Evolutionary conservation across 1,140 invertebrate species (phyloP).

Genomic region (Meloidogyne exigua): DNA sequence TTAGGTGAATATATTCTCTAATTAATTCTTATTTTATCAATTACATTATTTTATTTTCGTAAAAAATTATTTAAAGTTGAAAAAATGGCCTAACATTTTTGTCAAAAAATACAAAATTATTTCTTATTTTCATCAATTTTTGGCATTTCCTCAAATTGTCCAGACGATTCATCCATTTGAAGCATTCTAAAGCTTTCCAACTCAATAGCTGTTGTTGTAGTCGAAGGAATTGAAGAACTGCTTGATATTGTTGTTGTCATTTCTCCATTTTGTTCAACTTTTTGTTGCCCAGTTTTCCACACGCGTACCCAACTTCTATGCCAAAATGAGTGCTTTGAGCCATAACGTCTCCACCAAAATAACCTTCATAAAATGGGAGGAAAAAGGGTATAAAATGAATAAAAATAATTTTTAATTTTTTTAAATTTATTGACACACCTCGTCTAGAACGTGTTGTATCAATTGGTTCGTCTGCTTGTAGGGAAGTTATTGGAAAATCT

Average conservation of each 20-base stretch:
- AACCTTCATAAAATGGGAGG: not conserved
- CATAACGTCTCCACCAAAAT: conserved; percentile 4
- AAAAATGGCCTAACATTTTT: too few species aligned
- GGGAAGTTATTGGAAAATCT: not conserved
- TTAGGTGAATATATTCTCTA: too few species aligned
- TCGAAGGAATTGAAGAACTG: not conserved
- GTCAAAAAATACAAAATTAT: not conserved
- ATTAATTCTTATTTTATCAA: too few species aligned
- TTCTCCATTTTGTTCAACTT: not conserved
- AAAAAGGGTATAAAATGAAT: not conserved
- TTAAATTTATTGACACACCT: not conserved
- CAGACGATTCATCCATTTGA: not conserved
- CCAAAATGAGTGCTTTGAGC: not conserved
- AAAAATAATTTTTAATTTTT: not conserved
- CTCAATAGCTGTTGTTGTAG: not conserved
- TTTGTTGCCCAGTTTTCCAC: not conserved
- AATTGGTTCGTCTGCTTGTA: not conserved
- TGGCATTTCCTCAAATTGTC: not conserved
- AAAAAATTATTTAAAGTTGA: too few species aligned
- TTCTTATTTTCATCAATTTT: not conserved
- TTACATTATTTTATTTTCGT: too few species aligned
- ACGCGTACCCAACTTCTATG: not conserved
- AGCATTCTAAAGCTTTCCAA: not conserved
- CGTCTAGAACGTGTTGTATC: not conserved
- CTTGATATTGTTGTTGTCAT: not conserved